phyloP scores from a whole-genome alignment of 1,140 invertebrate genomes.

The Heliothis subflexa region DNA sequence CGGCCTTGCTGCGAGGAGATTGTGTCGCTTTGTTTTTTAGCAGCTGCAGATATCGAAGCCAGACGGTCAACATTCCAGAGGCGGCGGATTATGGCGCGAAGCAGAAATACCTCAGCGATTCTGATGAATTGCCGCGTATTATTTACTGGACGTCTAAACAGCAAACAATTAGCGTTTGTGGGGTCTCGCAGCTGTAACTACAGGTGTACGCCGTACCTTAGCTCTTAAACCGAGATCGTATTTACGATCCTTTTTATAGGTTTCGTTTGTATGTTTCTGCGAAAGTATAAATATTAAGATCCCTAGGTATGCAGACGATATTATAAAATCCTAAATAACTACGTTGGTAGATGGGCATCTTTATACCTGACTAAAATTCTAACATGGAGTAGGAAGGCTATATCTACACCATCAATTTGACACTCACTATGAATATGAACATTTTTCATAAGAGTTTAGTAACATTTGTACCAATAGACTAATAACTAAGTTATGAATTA shows the following conservation, averaged over 20 bases:
- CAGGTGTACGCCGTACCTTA: constrained; percentile 22
- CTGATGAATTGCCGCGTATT: constrained; percentile 77
- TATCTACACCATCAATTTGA: too few species aligned
- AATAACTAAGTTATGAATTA: too few species aligned
- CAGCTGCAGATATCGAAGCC: constrained; percentile 71
- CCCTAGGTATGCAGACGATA: constrained; percentile 19
- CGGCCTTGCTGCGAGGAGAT: constrained; percentile 47
- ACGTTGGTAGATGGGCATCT: background rate
- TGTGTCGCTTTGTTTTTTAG: constrained; percentile 64
- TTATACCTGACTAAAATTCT: too few species aligned
- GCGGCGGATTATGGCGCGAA: constrained; percentile 78
- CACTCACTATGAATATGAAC: too few species aligned
- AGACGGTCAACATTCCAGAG: constrained; percentile 80
- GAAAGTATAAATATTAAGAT: constrained; percentile 16
- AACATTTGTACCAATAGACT: too few species aligned
- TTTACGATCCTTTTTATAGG: constrained; percentile 15
- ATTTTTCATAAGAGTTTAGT: too few species aligned
- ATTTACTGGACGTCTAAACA: constrained; percentile 68
- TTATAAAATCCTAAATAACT: constrained; percentile 2
- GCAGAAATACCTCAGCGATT: constrained; percentile 77
- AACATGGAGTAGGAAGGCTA: too few species aligned
- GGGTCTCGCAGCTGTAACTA: constrained; percentile 28
- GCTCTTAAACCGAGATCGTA: constrained; percentile 14
- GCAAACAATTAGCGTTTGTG: constrained; percentile 40
- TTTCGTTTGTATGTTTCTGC: constrained; percentile 21